Conservation (phyloP, 1,140 invertebrate species). For the Cepaea nemoralis region DNA sequence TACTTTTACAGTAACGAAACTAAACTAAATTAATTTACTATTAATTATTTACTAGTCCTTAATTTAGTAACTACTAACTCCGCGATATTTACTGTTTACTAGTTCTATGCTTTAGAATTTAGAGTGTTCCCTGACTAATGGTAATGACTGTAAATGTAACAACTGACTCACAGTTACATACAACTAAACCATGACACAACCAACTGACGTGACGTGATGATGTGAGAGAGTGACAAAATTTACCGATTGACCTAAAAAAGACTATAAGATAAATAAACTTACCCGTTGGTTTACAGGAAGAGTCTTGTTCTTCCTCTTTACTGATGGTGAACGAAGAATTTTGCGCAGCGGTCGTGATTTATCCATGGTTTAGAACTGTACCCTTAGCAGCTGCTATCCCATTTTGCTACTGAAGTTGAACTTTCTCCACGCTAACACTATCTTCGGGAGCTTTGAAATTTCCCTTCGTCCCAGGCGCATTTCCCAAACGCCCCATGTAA, state of each 20-base stretch:
- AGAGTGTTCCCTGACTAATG: too few species aligned
- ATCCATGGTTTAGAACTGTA: slow-evolving; percentile 30
- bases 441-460: slow-evolving; percentile 15
- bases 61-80: too few species aligned
- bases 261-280: slow-evolving; percentile 72
- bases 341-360: slow-evolving; percentile 37
- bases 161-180: too few species aligned
- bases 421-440: background rate
- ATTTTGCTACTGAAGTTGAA: background rate
- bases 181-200: too few species aligned
- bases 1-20: too few species aligned
- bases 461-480: slow-evolving; percentile 9
- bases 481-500: background rate
- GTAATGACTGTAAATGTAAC: too few species aligned
- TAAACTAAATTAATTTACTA: too few species aligned
- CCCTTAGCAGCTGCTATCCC: slow-evolving; percentile 5
- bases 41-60: too few species aligned
- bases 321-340: slow-evolving; percentile 77
- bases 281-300: slow-evolving; percentile 80
- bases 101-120: too few species aligned
- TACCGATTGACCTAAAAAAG: background rate
- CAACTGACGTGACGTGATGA: too few species aligned
- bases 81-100: too few species aligned
- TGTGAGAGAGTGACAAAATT: too few species aligned
- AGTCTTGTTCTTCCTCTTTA: slow-evolving; percentile 81